Conservation (phyloP, 2,113 vertebrate genomes). For the Aplodontia rufa region DNA sequence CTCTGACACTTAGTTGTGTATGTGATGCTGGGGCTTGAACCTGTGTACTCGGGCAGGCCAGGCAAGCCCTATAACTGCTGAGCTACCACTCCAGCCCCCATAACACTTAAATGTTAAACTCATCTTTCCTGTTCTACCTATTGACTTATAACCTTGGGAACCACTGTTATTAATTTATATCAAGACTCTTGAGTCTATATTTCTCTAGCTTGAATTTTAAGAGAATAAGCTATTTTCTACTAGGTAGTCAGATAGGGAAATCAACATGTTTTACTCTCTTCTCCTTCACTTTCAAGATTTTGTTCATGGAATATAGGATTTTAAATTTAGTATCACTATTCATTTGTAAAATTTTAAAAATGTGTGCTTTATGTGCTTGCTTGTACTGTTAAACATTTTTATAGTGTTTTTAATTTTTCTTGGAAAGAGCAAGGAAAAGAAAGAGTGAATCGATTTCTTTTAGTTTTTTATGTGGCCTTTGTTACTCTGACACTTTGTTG, state of each 20-base stretch:
- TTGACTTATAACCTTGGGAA: neutral
- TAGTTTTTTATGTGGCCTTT: no score
- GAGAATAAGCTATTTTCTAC: neutral
- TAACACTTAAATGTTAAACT: neutral
- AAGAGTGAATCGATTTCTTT: no score
- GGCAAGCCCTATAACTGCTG: no score
- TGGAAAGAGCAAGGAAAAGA: no score
- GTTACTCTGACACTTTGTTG: no score
- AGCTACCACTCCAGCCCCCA: no score
- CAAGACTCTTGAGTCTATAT: neutral
- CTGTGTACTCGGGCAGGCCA: no score
- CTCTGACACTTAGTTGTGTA: no score
- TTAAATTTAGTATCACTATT: neutral
- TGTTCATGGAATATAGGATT: neutral
- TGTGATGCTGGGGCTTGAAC: no score
- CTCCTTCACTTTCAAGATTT: neutral
- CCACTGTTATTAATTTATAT: neutral
- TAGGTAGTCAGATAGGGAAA: neutral
- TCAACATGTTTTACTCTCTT: neutral
- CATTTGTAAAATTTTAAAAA: neutral
- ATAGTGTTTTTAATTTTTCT: no score
- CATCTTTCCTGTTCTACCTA: neutral
- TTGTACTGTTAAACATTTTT: no score
- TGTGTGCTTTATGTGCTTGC: no score
- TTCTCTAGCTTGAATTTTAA: neutral